A percentile compares a stretch with the other conserved stretches of the same genome.
These are phyloP conservation scores for Drosophila planitibia DNA, from an alignment of 2,888 invertebrate species.

Conservation along the genomic window DNA sequence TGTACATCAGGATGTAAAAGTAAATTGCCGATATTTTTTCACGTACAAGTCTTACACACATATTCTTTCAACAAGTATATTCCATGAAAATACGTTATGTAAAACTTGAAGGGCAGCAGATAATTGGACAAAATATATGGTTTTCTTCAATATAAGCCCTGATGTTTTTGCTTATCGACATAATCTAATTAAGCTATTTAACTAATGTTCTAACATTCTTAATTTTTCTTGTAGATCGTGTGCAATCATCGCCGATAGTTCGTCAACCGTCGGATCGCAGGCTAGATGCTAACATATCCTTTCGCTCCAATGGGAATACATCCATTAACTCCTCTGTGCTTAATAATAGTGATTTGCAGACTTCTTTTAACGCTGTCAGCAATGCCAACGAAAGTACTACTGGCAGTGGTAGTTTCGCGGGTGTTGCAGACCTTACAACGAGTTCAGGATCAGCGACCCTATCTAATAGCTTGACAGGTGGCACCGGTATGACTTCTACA, in stretches of 20 bases:
- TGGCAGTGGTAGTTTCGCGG: slow-evolving; percentile 37
- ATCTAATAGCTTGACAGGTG: slow-evolving; percentile 53
- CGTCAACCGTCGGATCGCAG: slow-evolving; percentile 85
- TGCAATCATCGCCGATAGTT: slow-evolving; percentile 83
- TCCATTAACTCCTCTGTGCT: slow-evolving; percentile 70
- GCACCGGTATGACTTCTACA: slow-evolving; percentile 48
- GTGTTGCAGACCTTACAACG: slow-evolving; percentile 51
- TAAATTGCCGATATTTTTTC: background rate
- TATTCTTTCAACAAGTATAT: background rate
- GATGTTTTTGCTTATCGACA: slow-evolving; percentile 4
- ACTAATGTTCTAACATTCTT: background rate
- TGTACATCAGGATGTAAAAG: slow-evolving; percentile 36
- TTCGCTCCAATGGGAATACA: slow-evolving; percentile 82
- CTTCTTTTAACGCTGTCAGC: slow-evolving; percentile 65
- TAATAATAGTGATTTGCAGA: slow-evolving; percentile 79
- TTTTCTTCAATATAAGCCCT: background rate
- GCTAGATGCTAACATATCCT: slow-evolving; percentile 83
- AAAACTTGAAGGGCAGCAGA: background rate
- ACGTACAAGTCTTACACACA: background rate
- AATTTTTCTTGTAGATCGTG: slow-evolving; percentile 80
- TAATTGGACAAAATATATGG: background rate
- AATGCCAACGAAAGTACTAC: slow-evolving; percentile 61
- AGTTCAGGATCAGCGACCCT: slow-evolving; percentile 54
- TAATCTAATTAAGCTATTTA: background rate
- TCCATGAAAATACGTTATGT: background rate